Percentiles rank a stretch among this genome's conserved stretches.
Evolutionary conservation across 2,797 vertebrate species (phyloP).

Genomic region (Etheostoma nigrum): DNA sequence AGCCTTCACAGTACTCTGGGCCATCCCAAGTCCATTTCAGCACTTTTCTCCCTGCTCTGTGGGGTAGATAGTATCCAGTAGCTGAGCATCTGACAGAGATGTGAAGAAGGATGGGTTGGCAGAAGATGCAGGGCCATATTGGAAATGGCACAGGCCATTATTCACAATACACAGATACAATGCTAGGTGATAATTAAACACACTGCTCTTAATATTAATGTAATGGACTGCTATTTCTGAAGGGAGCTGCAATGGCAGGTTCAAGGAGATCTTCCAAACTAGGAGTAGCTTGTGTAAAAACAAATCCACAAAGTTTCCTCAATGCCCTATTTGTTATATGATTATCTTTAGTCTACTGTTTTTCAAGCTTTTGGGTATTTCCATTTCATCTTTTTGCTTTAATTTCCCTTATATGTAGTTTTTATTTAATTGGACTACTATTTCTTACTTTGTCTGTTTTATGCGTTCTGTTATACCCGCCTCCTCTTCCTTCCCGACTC

Average conservation of each 20-base stretch:
- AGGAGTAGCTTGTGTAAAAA: background rate
- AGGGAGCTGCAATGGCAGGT: constrained; percentile 20
- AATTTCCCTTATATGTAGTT: background rate
- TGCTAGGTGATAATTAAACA: constrained; percentile 48
- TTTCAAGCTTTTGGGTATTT: background rate
- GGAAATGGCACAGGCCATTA: constrained; percentile 55
- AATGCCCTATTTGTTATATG: background rate
- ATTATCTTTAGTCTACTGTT: background rate
- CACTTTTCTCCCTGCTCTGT: constrained; percentile 45
- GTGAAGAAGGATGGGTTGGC: constrained; percentile 47
- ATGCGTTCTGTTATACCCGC: background rate
- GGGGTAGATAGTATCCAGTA: constrained; percentile 54
- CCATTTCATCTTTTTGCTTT: background rate
- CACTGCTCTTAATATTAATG: constrained; percentile 33
- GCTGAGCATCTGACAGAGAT: constrained; percentile 57
- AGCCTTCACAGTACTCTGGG: constrained; percentile 47
- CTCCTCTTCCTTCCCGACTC: background rate
- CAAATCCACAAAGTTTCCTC: constrained; percentile 8
- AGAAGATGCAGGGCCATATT: constrained; percentile 47
- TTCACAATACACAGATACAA: constrained; percentile 50
- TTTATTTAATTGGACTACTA: background rate
- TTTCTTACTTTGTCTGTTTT: constrained; percentile 5
- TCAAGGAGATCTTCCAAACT: constrained; percentile 37
- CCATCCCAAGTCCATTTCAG: constrained; percentile 58
- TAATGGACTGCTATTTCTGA: constrained; percentile 21